phyloP scores from a whole-genome alignment of 2,797 vertebrate genomes.

The Gymnocypris eckloni region DNA sequence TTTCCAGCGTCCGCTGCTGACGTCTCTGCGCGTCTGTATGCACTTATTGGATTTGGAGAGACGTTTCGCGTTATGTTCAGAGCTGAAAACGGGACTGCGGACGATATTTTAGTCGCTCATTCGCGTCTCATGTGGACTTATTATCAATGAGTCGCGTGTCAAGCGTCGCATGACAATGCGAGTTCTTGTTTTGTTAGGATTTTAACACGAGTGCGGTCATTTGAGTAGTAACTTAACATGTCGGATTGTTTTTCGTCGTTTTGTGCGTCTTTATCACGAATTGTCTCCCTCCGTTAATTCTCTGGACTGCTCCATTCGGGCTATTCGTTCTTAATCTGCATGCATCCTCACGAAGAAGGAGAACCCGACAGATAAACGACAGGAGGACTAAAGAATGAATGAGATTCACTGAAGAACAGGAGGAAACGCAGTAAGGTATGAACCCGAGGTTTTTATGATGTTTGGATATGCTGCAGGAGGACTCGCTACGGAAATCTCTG shows the following conservation, averaged over 20 bases:
- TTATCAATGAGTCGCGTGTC: constrained; percentile 1
- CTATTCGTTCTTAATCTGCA: constrained; percentile 82
- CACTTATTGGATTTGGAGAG: constrained; percentile 15
- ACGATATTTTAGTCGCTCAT: constrained; percentile 40
- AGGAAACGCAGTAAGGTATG: constrained; percentile 78
- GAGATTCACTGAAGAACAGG: constrained; percentile 76
- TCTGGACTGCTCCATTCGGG: constrained; percentile 63
- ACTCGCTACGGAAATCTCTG: constrained; percentile 52
- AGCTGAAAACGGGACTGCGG: constrained; percentile 55
- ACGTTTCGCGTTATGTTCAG: not conserved
- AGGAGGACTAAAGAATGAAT: constrained; percentile 75
- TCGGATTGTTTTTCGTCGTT: constrained; percentile 64
- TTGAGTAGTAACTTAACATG: constrained; percentile 66
- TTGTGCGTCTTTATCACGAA: constrained; percentile 56
- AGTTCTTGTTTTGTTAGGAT: constrained; percentile 1
- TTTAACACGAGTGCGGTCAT: constrained; percentile 55
- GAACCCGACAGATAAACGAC: constrained; percentile 70
- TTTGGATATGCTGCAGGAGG: constrained; percentile 46
- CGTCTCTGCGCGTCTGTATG: constrained; percentile 2
- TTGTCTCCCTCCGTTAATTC: constrained; percentile 58
- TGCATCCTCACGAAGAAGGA: constrained; percentile 81
- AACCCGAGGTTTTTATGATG: constrained; percentile 58
- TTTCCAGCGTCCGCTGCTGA: not conserved
- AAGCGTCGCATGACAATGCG: not conserved
- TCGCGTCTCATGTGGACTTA: constrained; percentile 63